Percentiles rank a stretch among this genome's conserved stretches.
Conservation (phyloP, 2,797 vertebrate species). For the Bryconaethiops microstoma region DNA sequence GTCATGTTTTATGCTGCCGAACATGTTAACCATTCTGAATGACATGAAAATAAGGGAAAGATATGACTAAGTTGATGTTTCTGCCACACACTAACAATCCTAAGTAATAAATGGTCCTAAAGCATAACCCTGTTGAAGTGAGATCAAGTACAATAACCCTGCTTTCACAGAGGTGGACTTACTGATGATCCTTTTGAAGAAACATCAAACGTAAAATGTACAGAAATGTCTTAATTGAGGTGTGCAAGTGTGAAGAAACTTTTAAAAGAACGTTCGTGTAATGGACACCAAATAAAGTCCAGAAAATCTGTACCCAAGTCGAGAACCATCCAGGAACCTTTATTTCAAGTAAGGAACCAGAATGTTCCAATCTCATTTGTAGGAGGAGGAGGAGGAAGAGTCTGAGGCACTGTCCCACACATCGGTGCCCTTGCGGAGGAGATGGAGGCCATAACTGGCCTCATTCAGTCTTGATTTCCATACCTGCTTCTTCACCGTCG, state of each 20-base stretch:
- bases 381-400: background rate
- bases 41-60: background rate
- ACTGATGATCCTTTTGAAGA: background rate
- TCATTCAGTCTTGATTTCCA: conserved; percentile 52
- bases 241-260: too few relatives aligned
- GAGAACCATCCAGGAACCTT: background rate
- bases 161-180: background rate
- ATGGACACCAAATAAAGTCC: too few relatives aligned
- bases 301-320: too few relatives aligned
- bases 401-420: conserved; percentile 30
- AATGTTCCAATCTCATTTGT: background rate
- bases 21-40: background rate
- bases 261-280: too few relatives aligned
- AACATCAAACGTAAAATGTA: background rate
- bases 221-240: too few relatives aligned
- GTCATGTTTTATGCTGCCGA: background rate
- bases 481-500: conserved; percentile 39
- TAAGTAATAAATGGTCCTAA: background rate
- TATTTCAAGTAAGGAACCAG: background rate
- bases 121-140: background rate
- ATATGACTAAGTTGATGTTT: too few relatives aligned
- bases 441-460: conserved; percentile 37
- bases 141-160: background rate
- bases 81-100: too few relatives aligned
- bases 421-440: conserved; percentile 46